Percentiles rank a stretch among this genome's conserved stretches.
These are phyloP conservation scores for Perccottus glenii DNA, from an alignment of 2,113 vertebrate genomes.

Conservation along the genomic window DNA sequence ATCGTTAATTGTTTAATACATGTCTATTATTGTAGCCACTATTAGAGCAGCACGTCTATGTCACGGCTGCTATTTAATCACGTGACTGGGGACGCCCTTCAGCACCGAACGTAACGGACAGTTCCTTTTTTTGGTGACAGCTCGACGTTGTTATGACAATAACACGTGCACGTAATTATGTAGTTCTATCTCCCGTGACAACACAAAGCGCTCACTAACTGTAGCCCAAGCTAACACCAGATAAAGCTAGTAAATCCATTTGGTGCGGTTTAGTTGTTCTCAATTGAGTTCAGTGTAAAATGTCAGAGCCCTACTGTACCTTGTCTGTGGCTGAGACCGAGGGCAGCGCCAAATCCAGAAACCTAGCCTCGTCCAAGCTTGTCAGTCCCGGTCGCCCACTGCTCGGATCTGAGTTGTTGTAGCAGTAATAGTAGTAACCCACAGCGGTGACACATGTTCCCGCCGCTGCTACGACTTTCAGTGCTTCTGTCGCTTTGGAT, in stretches of 20 bases:
- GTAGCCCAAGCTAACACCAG: not conserved
- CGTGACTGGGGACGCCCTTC: slow-evolving; percentile 57
- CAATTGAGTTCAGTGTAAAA: not conserved
- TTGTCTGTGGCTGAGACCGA: slow-evolving; percentile 73
- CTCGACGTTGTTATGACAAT: slow-evolving; percentile 5
- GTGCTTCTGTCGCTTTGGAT: slow-evolving; percentile 8
- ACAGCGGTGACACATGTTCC: slow-evolving; percentile 59
- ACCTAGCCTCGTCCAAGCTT: slow-evolving; percentile 46
- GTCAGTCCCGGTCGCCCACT: slow-evolving; percentile 18
- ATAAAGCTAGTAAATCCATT: not conserved
- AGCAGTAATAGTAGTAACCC: slow-evolving; percentile 28
- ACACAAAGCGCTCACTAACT: not conserved
- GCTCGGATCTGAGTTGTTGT: not conserved
- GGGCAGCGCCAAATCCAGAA: slow-evolving; percentile 60
- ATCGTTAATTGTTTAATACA: not conserved
- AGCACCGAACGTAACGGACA: slow-evolving; percentile 79
- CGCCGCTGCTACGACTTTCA: slow-evolving; percentile 38
- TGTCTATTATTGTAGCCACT: not conserved
- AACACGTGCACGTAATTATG: slow-evolving; percentile 8
- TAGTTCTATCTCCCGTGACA: not conserved
- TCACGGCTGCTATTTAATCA: slow-evolving; percentile 22
- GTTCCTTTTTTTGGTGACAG: slow-evolving; percentile 56
- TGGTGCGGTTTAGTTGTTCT: not conserved
- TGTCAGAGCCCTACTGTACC: slow-evolving; percentile 55
- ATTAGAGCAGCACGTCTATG: not conserved